Percentiles rank a stretch among this genome's conserved stretches.
These are phyloP conservation scores for Esperia sulphurella DNA, from an alignment of 2,888 invertebrate genomes.

Conservation along the genomic window DNA sequence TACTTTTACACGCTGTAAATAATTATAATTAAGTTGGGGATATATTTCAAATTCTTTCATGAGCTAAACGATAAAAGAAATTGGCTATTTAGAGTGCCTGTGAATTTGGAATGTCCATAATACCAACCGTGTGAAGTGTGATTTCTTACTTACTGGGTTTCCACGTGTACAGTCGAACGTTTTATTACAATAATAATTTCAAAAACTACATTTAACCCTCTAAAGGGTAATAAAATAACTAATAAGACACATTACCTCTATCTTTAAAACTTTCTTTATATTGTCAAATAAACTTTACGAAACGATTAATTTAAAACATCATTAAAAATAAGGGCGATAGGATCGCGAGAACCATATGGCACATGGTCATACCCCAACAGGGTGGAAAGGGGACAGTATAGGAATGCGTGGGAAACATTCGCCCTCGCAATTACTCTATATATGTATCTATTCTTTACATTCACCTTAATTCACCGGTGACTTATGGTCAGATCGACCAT, in stretches of 20 bases:
- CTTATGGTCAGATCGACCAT: conserved; percentile 65
- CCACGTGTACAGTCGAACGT: too few relatives aligned
- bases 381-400: conserved; percentile 31
- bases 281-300: neutral
- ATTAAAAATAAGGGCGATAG: neutral
- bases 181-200: too few relatives aligned
- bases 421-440: conserved; percentile 53
- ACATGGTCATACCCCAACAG: conserved; percentile 1
- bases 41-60: too few relatives aligned
- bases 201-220: too few relatives aligned
- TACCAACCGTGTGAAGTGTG: too few relatives aligned
- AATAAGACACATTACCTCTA: neutral
- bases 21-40: too few relatives aligned
- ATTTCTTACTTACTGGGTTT: too few relatives aligned
- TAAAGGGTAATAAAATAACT: too few relatives aligned
- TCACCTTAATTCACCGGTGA: conserved; percentile 59
- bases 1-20: too few relatives aligned
- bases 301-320: neutral
- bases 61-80: too few relatives aligned
- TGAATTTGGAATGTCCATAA: too few relatives aligned
- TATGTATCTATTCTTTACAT: conserved; percentile 39
- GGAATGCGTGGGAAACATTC: conserved; percentile 70
- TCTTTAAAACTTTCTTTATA: conserved; percentile 1
- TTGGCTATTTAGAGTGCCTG: too few relatives aligned
- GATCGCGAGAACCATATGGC: conserved; percentile 10